Evolutionary conservation across 1,140 invertebrate genomes (phyloP), one percentile per base, ranked within the genome.

Genomic region (Venturia canescens): DNA sequence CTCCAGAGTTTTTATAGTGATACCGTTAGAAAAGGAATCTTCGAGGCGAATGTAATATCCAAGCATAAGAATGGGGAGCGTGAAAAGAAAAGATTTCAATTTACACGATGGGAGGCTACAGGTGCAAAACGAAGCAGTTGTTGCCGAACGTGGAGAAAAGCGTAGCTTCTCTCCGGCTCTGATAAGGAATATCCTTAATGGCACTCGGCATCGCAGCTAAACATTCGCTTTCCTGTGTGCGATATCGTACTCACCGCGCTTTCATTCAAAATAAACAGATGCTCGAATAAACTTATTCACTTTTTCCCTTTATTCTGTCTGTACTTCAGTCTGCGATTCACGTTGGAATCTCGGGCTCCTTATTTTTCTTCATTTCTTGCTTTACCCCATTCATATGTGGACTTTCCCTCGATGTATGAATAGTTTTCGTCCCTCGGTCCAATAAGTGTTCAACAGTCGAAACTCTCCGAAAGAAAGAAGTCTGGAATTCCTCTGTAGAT

Each of bases 101-200:
- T 83, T 74, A 9, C 69, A 34, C 48, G 29, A 63, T 27, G 29
- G 29, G 27, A 44, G 48, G 27, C 44, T 75, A 75, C 79, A 78
- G 80, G 80, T 23, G 70, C 21, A 76, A 57, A 72, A 80, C 76
- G 76, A 80, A 70, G 80, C 60, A 74, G 79, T 83, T 83, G 66
- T 31, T 9, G 31, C 48, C 27, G 21, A 72, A 78, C 15, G 57
- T 77, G 26, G 3, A 31, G 75, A 77, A 23, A 80, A 74, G 48
- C 23, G 67, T 23, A 23, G 53, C 44, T 75, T 75, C 26, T 44
- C 23, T 75, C 70, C n/a, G 44, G 23, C 70, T 77, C 44, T 63
- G 44, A 77, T 67, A 67, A 60, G 79, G 38, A 34, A 74, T 80
- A 80, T 80, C 50, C 57, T 63, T 50, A 75, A 80, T 67, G 71